These are phyloP conservation scores for Drosophila funebris DNA, from an alignment of 1,140 invertebrate genomes.

Conservation along the genomic window DNA sequence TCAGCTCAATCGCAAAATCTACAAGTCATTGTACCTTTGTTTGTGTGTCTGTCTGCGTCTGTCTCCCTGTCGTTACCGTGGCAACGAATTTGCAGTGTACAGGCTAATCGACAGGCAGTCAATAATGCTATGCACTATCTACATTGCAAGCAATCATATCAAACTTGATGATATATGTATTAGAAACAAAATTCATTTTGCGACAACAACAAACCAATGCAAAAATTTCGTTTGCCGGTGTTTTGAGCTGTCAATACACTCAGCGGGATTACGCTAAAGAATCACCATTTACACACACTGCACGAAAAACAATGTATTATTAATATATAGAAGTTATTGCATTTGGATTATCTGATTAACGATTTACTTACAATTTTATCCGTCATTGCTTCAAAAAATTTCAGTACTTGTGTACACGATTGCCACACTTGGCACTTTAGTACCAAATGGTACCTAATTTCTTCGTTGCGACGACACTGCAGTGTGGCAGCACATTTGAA, in stretches of 20 bases:
- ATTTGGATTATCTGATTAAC: slow-evolving; percentile 24
- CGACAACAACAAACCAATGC: slow-evolving; percentile 23
- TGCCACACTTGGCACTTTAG: too few relatives aligned
- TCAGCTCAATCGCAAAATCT: slow-evolving; percentile 60
- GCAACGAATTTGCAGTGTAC: slow-evolving; percentile 10
- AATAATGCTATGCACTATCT: background rate
- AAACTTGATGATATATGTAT: background rate
- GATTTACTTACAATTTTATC: slow-evolving; percentile 77
- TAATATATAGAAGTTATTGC: background rate
- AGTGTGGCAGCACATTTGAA: too few relatives aligned
- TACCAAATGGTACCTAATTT: too few relatives aligned
- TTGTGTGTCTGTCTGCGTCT: slow-evolving; percentile 31
- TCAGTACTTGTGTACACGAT: slow-evolving; percentile 13
- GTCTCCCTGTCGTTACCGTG: slow-evolving; percentile 7
- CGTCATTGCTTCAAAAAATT: slow-evolving; percentile 53
- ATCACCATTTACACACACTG: background rate
- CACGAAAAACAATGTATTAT: too few relatives aligned
- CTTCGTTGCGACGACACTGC: too few relatives aligned
- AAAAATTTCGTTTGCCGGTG: slow-evolving; percentile 30
- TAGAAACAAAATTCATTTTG: slow-evolving; percentile 4
- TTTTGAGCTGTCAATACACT: background rate
- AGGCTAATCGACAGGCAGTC: background rate
- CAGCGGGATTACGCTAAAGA: background rate
- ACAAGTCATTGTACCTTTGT: slow-evolving; percentile 73
- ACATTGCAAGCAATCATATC: background rate